Evolutionary conservation across 2,797 vertebrate genomes (phyloP).

Genomic region (Molothrus ater): DNA sequence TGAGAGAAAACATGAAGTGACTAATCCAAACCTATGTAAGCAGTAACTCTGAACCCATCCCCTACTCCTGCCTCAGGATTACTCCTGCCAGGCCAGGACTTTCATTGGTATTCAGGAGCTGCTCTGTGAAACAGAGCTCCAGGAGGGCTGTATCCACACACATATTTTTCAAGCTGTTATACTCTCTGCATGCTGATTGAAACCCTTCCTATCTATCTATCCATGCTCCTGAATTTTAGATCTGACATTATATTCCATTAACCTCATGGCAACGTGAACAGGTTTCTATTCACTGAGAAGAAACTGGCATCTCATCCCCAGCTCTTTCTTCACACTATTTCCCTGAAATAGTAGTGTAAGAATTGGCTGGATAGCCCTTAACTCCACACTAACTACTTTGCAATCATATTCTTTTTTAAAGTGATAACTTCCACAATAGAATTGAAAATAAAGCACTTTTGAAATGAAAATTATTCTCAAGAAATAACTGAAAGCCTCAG

Average conservation of each 20-base stretch:
- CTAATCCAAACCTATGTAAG: neutral
- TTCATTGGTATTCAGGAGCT: neutral
- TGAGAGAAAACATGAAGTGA: neutral
- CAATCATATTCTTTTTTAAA: neutral
- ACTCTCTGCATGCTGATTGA: neutral
- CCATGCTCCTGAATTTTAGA: neutral
- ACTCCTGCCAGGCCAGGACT: neutral
- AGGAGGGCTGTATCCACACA: neutral
- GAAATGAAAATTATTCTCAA: neutral
- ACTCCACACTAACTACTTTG: neutral
- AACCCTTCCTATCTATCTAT: neutral
- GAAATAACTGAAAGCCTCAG: neutral
- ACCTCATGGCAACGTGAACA: neutral
- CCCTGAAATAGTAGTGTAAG: neutral
- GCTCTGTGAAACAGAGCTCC: neutral
- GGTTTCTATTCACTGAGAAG: neutral
- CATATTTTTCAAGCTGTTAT: neutral
- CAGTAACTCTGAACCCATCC: neutral
- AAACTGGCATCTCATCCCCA: neutral
- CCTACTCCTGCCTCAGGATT: neutral
- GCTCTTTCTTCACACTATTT: neutral
- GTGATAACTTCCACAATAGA: neutral
- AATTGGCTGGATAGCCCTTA: neutral
- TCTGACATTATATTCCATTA: neutral
- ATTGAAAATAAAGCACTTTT: neutral